phyloP scores from a whole-genome alignment of 2,113 vertebrate species.

The Hirundichthys speculiger region DNA sequence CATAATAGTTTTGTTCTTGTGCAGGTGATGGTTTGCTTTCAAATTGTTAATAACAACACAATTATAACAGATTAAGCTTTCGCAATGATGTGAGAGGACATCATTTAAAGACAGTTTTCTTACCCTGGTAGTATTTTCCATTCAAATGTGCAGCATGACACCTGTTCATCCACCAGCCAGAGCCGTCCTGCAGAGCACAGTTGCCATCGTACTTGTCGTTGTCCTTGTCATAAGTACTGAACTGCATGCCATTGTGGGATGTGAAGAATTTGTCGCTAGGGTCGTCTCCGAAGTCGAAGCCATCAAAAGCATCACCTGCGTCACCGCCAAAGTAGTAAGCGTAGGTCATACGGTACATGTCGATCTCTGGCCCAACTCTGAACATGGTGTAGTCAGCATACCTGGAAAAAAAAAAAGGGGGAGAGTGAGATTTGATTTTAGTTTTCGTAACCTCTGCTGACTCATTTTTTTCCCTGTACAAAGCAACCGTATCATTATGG shows the following conservation, averaged over 20 bases:
- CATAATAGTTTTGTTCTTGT: neutral
- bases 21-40: too few species aligned
- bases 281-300: slow-evolving; percentile 87
- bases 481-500: neutral
- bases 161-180: slow-evolving; percentile 99
- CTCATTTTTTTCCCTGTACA: neutral
- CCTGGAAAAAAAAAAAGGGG: slow-evolving; percentile 66
- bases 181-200: slow-evolving; percentile 92
- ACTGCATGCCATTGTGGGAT: slow-evolving; percentile 91
- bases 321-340: slow-evolving; percentile 87
- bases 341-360: slow-evolving; percentile 90
- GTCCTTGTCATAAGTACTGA: slow-evolving; percentile 91
- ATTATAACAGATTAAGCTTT: too few species aligned
- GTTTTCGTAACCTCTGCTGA: neutral
- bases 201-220: slow-evolving; percentile 89
- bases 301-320: slow-evolving; percentile 92
- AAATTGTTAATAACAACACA: too few species aligned
- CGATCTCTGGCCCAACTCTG: slow-evolving; percentile 83
- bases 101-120: neutral
- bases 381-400: slow-evolving; percentile 91
- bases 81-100: too few species aligned
- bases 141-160: slow-evolving; percentile 96
- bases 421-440: neutral
- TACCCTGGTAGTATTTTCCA: slow-evolving; percentile 89
- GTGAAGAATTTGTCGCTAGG: slow-evolving; percentile 90